Base-by-base conservation (phyloP, 2,113 vertebrate species). In the Gambusia holbrooki region DNA sequence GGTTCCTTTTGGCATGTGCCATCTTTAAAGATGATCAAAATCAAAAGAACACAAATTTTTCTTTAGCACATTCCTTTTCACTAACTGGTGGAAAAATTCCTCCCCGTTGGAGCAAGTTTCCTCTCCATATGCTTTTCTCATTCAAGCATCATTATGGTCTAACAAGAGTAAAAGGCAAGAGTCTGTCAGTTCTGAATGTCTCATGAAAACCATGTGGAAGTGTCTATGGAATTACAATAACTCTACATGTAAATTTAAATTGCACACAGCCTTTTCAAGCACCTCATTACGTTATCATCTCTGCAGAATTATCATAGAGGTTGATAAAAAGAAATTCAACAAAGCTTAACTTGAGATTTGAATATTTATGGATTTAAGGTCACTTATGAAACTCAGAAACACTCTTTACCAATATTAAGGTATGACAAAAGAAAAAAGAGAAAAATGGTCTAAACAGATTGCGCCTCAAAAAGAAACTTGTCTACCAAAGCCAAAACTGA, bases 21-120 rank as follows among this genome's bases (percentile, higher is more conserved):
- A 79, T 81, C 25, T 71, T 64, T 80, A 63, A 11, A 10, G 14
- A 48, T 80, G 73, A 79, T 78, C 82, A 92, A 78, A 84, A 79
- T 89, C 72, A 86, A 86, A 89, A n/a, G 91, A 91, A 90, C 76
- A 85, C 15, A 62, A 80, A 61, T 85, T 87, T 89, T 83, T 79
- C 80, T 70, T 74, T 33, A 62, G 66, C 70, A 86, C 85, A 87
- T 91, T 88, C 80, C 75, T 71, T 84, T 85, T 80, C 32, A 64
- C 58, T 69, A 83, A 89, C 75, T 83, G 69, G 64, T 62, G 63
- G 77, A 81, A 74, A 61, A 77, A 89, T 79, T 75, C 74, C 74
- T 87, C 42, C 68, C 77, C 77, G 82, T 37, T 81, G 74, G 72
- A 70, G 69, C 5, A 6, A 65, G 81, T 85, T 89, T 90, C 83